These are phyloP conservation scores for Panthera uncia DNA, from an alignment of 2,113 vertebrate species.

Conservation along the genomic window DNA sequence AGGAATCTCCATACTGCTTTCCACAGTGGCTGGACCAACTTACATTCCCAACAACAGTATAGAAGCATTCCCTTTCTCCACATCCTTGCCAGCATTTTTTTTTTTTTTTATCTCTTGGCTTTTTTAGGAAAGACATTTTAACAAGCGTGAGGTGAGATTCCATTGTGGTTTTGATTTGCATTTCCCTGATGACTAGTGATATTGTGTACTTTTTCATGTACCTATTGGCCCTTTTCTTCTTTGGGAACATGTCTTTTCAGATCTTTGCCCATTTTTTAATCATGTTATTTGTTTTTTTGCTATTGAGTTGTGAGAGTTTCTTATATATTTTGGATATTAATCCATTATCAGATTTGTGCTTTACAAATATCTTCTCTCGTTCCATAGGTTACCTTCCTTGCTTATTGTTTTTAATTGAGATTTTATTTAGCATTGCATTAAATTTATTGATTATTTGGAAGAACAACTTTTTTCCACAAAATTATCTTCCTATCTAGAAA, in stretches of 20 bases:
- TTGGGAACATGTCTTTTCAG: not conserved
- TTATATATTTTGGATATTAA: not conserved
- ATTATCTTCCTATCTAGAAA: not conserved
- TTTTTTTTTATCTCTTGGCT: not conserved
- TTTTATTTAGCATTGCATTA: not conserved
- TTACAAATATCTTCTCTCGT: not conserved
- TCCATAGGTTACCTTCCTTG: not conserved
- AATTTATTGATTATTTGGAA: not conserved
- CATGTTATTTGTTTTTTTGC: not conserved
- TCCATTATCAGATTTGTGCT: not conserved
- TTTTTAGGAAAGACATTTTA: not conserved
- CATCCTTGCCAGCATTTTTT: not conserved
- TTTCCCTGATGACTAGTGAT: not conserved
- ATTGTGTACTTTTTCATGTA: not conserved
- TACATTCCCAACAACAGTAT: not conserved
- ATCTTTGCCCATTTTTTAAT: not conserved
- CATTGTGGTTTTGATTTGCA: not conserved
- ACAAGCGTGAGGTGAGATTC: not conserved
- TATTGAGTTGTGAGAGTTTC: not conserved
- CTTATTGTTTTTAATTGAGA: not conserved
- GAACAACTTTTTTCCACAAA: not conserved
- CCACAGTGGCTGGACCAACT: not conserved
- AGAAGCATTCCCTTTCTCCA: not conserved
- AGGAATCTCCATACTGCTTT: not conserved
- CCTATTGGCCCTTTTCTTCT: not conserved